Conservation (phyloP, 2,797 vertebrate genomes). For the Dipus sagitta region DNA sequence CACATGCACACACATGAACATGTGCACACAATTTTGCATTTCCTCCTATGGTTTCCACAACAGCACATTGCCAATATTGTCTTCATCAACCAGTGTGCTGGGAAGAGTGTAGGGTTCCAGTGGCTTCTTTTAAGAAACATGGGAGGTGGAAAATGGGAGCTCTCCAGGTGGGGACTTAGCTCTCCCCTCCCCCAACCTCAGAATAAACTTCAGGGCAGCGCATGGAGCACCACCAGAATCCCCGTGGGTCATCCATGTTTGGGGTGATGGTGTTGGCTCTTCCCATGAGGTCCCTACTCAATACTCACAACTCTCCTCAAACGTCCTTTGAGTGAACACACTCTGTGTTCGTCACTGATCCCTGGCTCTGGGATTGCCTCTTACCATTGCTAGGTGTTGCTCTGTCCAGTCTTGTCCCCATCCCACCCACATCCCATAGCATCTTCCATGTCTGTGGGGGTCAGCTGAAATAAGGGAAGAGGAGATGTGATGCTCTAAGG, state of each 20-base stretch:
- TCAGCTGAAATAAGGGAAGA: not conserved
- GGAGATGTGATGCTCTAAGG: fast-evolving
- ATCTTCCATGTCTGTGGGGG: fast-evolving
- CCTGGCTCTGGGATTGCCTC: not conserved
- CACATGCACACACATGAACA: too few species aligned
- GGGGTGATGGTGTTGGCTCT: not conserved
- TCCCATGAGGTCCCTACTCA: fast-evolving
- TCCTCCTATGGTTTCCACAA: not conserved
- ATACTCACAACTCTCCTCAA: not conserved
- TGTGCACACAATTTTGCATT: too few species aligned
- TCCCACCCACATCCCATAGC: too few species aligned
- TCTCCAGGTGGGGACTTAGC: not conserved
- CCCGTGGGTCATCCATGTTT: fast-evolving
- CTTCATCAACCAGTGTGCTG: not conserved
- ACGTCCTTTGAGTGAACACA: fast-evolving
- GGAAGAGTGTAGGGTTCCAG: not conserved
- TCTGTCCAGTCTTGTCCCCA: fast-evolving
- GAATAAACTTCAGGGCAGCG: too few species aligned
- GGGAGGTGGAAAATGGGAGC: not conserved
- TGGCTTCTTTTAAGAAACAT: not conserved
- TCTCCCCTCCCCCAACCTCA: too few species aligned
- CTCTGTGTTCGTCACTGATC: too few species aligned
- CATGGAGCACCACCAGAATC: fast-evolving
- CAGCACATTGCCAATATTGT: fast-evolving
- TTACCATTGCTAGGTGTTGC: too few species aligned